phyloP scores from a whole-genome alignment of 2,888 invertebrate genomes.

The Agriopis leucophaearia region DNA sequence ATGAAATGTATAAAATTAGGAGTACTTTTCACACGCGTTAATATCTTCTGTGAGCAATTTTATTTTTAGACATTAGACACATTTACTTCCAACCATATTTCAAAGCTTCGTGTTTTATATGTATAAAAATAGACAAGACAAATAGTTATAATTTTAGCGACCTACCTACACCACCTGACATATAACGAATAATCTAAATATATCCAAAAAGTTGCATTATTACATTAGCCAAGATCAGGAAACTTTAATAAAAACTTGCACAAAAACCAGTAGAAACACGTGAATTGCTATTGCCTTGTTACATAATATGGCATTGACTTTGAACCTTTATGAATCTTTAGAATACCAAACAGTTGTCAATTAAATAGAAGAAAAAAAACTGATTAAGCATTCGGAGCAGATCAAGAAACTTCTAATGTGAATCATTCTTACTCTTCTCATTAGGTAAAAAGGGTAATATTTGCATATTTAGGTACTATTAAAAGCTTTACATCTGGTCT shows the following conservation, averaged over 20 bases:
- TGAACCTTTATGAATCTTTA: slow-evolving; percentile 19
- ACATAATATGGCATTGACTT: slow-evolving; percentile 29
- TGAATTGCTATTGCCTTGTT: slow-evolving; percentile 1
- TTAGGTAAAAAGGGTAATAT: not conserved
- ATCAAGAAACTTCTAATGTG: not conserved
- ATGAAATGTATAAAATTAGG: too few relatives aligned
- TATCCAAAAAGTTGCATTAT: not conserved
- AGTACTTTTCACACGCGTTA: not conserved
- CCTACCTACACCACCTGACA: slow-evolving; percentile 10
- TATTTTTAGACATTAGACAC: not conserved
- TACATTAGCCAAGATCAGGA: slow-evolving; percentile 14
- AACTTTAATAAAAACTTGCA: slow-evolving; percentile 10
- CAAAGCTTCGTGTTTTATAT: not conserved
- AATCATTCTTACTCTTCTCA: not conserved
- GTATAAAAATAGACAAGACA: slow-evolving; percentile 15
- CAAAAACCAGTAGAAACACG: slow-evolving; percentile 10
- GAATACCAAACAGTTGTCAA: slow-evolving; percentile 15
- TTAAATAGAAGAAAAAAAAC: not conserved
- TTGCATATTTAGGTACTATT: not conserved
- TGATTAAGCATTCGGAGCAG: slow-evolving; percentile 9
- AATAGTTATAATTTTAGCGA: not conserved
- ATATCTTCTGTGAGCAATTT: not conserved
- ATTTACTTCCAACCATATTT: not conserved
- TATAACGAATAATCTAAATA: slow-evolving; percentile 19
- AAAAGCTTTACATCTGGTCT: slow-evolving; percentile 2